A percentile compares a stretch with the other conserved stretches of the same genome.
phyloP scores from a whole-genome alignment of 2,113 vertebrate species.

The Pseudonaja textilis region DNA sequence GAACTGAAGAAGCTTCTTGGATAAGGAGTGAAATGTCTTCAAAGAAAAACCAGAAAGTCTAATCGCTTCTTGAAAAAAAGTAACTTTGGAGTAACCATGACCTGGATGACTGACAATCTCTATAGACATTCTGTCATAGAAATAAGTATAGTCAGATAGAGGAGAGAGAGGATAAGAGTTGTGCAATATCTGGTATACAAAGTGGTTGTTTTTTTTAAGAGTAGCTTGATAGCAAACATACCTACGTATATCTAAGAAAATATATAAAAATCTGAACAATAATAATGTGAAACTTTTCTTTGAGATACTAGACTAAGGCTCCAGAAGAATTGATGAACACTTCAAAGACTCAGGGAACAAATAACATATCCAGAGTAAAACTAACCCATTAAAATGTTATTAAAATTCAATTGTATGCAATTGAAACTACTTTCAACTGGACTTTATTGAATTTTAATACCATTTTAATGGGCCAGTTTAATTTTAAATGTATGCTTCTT shows the following conservation, averaged over 20 bases:
- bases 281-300: background rate
- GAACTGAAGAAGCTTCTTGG: no score
- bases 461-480: background rate
- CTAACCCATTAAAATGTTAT: conserved; percentile 7
- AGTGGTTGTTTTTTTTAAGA: background rate
- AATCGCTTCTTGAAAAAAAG: no score
- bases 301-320: background rate
- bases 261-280: background rate
- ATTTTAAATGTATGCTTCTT: background rate
- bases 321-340: background rate
- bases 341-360: background rate
- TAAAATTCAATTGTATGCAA: background rate
- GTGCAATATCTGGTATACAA: background rate
- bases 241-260: background rate
- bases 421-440: conserved; percentile 2
- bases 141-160: background rate
- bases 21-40: no score
- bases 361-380: background rate
- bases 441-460: conserved; percentile 14
- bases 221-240: background rate
- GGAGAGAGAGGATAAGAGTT: background rate
- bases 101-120: no score
- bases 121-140: background rate
- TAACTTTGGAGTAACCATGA: no score
- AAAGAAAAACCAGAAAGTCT: no score